Conservation (phyloP, 1,140 invertebrate species). For the Drosophila lacertosa region DNA sequence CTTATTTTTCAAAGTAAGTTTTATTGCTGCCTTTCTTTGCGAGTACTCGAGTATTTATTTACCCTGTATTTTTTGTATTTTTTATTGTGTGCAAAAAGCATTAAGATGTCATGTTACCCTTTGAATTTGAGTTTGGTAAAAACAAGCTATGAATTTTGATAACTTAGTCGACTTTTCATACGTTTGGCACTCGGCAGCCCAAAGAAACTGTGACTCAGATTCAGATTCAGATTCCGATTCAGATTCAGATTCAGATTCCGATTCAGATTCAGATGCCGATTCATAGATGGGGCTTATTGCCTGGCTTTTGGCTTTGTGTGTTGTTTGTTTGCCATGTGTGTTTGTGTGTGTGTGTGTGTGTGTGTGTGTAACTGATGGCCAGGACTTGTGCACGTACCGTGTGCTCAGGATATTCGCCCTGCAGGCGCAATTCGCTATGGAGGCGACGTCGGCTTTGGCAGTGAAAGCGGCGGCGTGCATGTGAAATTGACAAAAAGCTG, state of each 20-base stretch:
- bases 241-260: conserved; percentile 6
- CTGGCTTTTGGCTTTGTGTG: background rate
- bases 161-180: conserved; percentile 28
- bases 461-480: conserved; percentile 27
- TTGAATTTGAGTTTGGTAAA: background rate
- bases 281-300: conserved; percentile 18
- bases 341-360: conserved; percentile 2
- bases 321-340: conserved; percentile 27
- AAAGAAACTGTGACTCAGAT: background rate
- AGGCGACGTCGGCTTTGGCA: conserved; percentile 14
- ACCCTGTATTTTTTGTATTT: no score
- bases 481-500: conserved; percentile 53
- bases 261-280: conserved; percentile 15
- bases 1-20: no score
- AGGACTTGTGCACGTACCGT: conserved; percentile 44
- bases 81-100: background rate
- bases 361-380: conserved; percentile 4
- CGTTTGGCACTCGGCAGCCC: background rate
- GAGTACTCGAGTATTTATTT: no score
- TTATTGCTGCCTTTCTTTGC: no score
- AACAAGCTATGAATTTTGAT: conserved; percentile 41
- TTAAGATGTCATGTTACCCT: background rate
- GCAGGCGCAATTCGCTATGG: conserved; percentile 31
- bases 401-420: conserved; percentile 40
- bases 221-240: conserved; percentile 2